These are phyloP conservation scores for Loripinus fragilis DNA, from an alignment of 2,888 invertebrate genomes.

Conservation along the genomic window DNA sequence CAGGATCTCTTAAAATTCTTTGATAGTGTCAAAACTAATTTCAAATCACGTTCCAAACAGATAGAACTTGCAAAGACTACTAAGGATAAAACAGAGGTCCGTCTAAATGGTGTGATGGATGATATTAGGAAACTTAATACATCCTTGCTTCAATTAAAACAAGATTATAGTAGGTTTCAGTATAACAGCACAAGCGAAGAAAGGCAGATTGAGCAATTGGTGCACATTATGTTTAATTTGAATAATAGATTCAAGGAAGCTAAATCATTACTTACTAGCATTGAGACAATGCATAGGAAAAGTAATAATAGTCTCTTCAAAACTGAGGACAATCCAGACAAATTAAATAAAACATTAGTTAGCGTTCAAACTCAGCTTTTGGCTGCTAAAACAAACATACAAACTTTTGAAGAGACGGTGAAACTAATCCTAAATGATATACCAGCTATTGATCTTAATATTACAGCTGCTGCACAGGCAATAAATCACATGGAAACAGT, in stretches of 20 bases:
- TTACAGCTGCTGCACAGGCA: conserved; percentile 9
- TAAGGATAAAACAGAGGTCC: neutral
- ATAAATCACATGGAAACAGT: conserved; percentile 32
- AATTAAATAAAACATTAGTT: conserved; percentile 26
- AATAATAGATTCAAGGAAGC: neutral
- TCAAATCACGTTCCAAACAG: neutral
- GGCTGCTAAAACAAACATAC: neutral
- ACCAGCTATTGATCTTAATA: conserved; percentile 22
- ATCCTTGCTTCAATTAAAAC: neutral
- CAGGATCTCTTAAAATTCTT: neutral
- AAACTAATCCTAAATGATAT: conserved; percentile 26
- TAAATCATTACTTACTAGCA: neutral
- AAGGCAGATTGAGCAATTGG: neutral
- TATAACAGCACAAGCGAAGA: conserved; percentile 3
- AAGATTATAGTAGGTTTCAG: neutral
- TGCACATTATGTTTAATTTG: neutral
- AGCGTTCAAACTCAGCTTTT: neutral
- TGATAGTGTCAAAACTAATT: neutral
- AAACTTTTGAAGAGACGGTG: neutral
- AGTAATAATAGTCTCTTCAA: neutral
- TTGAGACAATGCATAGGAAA: neutral
- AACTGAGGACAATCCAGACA: neutral
- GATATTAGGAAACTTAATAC: neutral
- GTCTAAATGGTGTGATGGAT: neutral
- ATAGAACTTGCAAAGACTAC: neutral